Evolutionary conservation across 1,140 invertebrate species (phyloP), one percentile per base, ranked within the genome.

Genomic region (Anastrepha ludens): DNA sequence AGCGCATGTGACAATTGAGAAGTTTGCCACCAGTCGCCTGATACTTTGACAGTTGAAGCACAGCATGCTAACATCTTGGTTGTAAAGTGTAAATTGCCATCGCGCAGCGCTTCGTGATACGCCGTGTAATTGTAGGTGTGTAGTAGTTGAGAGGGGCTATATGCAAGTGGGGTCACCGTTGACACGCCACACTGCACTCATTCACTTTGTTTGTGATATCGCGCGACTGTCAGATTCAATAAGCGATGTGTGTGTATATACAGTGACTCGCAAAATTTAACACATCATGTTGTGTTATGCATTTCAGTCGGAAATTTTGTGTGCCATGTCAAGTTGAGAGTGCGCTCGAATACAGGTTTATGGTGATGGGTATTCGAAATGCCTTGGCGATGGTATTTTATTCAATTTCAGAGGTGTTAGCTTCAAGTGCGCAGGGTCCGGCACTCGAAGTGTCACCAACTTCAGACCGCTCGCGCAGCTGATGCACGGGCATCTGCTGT

Each of bases 81-180:
- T 81, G 17, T 81, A 47, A 81, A 81, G 74, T 81, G 74, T 81
- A 81, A 81, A 81, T 81, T 81, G 74, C n/a, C 74, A 55, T 9
- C 6, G 74, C 47, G 47, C 74, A 81, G 41, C 67, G 44, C 67
- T 74, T 81, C 20, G 47, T 55, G 9, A 55, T 9, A 81, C 44
- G 44, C 0, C 47, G 47, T 20, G 15, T 81, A 81, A n/a, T 0
- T 15, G 74, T 8, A 20, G 44, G 44, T 8, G 74, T 15, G 47
- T 17, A 5, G 6, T 0, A 9, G 47, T 17, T 62, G 74, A 41
- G 41, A 15, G 15, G 6, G 1, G 44, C 39, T 47, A 41, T 74
- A 29, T 55, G 70, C 44, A 74, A 55, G n/a, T 81, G 74, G 47
- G 7, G 41, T 55, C 44, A 29, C 17, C 44, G 74, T 8, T 55